Evolutionary conservation across 2,113 vertebrate species (phyloP), one percentile per base, ranked within the genome.

Genomic region (Bos indicus): DNA sequence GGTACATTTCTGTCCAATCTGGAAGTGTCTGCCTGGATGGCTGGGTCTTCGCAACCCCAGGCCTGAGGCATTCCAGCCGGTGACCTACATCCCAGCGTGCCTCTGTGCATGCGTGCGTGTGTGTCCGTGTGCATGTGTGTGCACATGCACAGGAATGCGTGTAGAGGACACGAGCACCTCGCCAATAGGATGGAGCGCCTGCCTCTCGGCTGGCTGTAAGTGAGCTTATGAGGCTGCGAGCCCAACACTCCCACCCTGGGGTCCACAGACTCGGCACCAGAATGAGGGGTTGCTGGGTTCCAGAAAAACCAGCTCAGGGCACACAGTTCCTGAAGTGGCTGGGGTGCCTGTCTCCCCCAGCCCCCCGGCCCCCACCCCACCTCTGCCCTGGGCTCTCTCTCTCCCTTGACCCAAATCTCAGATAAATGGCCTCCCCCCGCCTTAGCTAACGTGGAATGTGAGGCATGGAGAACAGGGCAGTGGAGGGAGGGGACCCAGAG

Each of bases 21-120:
- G 19, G 64, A 81, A 36, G 57, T 14, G 0, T 8, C 77, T 43
- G 83, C 23, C 30, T 6, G n/a, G 52, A 11, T 43, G 87, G 71
- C 88, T 84, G 62, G 62, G 46, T 98, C 77, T 40, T 88, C 43
- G 57, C 60, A 62, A 80, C 52, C 71, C 82, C 19, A 0, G n/a
- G 91, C 83, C 78, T 2, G 17, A 97, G 91, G 91, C 56, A 0
- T 48, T 90, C 56, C 94, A 91, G 98, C 71, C 16, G 0, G 81
- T 97, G 97, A 97, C 98, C 97, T 96, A 94, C 95, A 95, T 98
- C 67, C 78, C 48, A 4, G 33, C 1, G 17, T 19, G 2, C 78
- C 33, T 74, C 54, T 48, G 91, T 21, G 90, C 6, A 0, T 4
- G 77, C 4, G 36, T 4, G 21, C 3, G 6, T 26, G 80, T 71